Base-by-base conservation (phyloP, 2,888 invertebrate genomes). In the Eilema depressum region DNA sequence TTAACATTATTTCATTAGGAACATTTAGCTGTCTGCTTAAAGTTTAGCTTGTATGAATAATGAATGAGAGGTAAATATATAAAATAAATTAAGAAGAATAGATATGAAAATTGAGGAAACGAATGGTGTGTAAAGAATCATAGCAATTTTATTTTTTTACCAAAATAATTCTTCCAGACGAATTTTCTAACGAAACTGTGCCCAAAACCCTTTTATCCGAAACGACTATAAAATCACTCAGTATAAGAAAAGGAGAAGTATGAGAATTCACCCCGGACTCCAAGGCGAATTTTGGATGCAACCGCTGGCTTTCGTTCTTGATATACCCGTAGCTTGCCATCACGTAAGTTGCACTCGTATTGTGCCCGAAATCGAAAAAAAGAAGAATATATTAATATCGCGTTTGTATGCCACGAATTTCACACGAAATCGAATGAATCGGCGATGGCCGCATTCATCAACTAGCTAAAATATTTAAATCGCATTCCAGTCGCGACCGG, bases 401-500 rank as follows among this genome's bases (percentile, higher is more conserved):
- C 8, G 4, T 7, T n/a, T 53, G 20, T 53, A 53, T 53, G 53
- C 53, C n/a, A 53, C n/a, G n/a, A 20, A 53, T 53, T 53, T 53
- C 53, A 53, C 53, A 53, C 53, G n/a, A 53, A n/a, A n/a, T n/a
- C 20, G 7, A 53, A 53, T 20, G 53, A 10, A 8, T 20, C 53
- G 2, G n/a, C 14, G 14, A 65, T 56, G 30, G 25, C 7, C 25
- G 41, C 41, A 63, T 41, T 63, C 26, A 41, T 30, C 30, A 33
- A 33, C 37, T 12, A 23, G 23, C 17, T 23, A 41, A 41, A 37
- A 23, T 10, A 63, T 41, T 37, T 33, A 62, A 62, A 20, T 62
- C 20, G 53, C 53, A 53, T 53, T 53, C 53, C 53, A 53, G 53
- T n/a, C n/a, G 53, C 53, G 53, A 53, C n/a, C 53, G 53, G n/a